A percentile compares a stretch with the other conserved stretches of the same genome.
These are phyloP conservation scores for Xiphorhynchus erythropygius DNA, from an alignment of 2,797 vertebrate genomes.

Conservation along the genomic window DNA sequence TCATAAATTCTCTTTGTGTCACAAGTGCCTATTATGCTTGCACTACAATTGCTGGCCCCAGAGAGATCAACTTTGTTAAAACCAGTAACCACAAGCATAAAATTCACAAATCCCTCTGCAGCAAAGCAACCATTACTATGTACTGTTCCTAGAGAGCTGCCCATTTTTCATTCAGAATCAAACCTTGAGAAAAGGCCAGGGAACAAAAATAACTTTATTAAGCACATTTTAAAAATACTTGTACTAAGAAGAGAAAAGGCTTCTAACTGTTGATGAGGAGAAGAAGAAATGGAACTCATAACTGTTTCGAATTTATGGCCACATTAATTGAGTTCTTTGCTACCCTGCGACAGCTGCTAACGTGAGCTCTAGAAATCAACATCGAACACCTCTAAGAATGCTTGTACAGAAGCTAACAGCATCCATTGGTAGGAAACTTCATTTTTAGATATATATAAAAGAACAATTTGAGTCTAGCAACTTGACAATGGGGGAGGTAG, in stretches of 20 bases:
- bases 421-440: not conserved
- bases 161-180: slow-evolving; percentile 23
- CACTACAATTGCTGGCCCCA: not conserved
- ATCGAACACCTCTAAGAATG: not conserved
- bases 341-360: not conserved
- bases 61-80: slow-evolving; percentile 21
- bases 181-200: not conserved
- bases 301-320: not conserved
- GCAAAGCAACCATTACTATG: slow-evolving; percentile 10
- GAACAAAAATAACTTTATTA: slow-evolving; percentile 1
- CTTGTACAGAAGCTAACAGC: not conserved
- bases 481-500: slow-evolving; percentile 37
- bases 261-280: not conserved
- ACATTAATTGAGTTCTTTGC: not conserved
- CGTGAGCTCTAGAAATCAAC: not conserved
- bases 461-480: slow-evolving; percentile 51
- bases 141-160: not conserved
- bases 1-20: slow-evolving; percentile 44
- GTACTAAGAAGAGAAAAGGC: not conserved
- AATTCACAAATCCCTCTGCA: slow-evolving; percentile 38
- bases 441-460: slow-evolving; percentile 16
- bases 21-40: slow-evolving; percentile 47
- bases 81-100: slow-evolving; percentile 22
- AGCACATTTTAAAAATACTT: not conserved
- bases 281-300: not conserved